Conservation (phyloP, 2,113 vertebrate species). For the Columbina picui region DNA sequence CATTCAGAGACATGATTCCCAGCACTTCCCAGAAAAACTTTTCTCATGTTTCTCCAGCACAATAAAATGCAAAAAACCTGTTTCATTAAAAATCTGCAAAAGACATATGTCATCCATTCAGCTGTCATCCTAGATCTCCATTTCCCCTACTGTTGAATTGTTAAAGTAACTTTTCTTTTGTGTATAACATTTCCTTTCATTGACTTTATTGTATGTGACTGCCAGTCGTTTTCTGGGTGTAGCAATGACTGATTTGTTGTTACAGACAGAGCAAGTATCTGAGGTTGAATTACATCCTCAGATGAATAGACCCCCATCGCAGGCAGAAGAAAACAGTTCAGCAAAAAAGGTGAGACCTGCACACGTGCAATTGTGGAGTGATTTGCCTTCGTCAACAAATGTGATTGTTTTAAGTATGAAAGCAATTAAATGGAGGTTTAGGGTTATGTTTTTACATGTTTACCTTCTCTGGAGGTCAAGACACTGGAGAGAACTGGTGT, state of each 20-base stretch:
- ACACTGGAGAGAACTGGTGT: not conserved
- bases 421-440: not conserved
- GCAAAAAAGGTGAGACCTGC: slow-evolving; percentile 82
- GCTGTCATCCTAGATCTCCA: not conserved
- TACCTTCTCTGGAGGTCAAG: slow-evolving; percentile 39
- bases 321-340: slow-evolving; percentile 79
- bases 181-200: slow-evolving; percentile 18
- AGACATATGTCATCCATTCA: not conserved
- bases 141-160: slow-evolving; percentile 13
- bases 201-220: slow-evolving; percentile 36
- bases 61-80: not conserved
- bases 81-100: slow-evolving; percentile 15
- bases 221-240: slow-evolving; percentile 24
- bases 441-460: slow-evolving; percentile 15
- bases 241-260: slow-evolving; percentile 65
- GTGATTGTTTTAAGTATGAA: not conserved
- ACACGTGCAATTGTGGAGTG: not conserved
- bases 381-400: not conserved
- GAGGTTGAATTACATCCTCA: slow-evolving; percentile 77
- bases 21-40: not conserved
- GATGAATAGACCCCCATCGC: slow-evolving; percentile 66
- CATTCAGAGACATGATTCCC: not conserved
- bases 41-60: not conserved
- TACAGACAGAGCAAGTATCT: slow-evolving; percentile 81
- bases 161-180: slow-evolving; percentile 50